A percentile compares a stretch with the other conserved stretches of the same genome.
Evolutionary conservation across 2,888 invertebrate genomes (phyloP).

Genomic region (Amblyteles armatorius): DNA sequence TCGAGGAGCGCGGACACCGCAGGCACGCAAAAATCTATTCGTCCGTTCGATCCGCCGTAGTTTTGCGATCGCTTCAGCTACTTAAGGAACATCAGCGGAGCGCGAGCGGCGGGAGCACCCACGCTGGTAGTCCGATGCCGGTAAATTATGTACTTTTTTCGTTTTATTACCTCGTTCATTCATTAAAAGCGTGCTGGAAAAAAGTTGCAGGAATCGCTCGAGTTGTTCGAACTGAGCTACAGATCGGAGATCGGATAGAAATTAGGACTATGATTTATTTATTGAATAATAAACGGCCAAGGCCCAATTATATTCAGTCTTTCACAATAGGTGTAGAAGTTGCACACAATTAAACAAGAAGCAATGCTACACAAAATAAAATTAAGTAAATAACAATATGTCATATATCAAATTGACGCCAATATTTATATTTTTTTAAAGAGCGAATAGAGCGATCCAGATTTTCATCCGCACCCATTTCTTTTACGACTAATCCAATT

Average conservation of each 20-base stretch:
- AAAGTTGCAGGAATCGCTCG: constrained; percentile 86
- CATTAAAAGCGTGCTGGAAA: constrained; percentile 73
- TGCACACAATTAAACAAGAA: no score
- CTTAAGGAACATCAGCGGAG: constrained; percentile 93
- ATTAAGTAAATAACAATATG: no score
- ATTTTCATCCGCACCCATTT: no score
- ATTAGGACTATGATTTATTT: no score
- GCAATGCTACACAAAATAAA: no score
- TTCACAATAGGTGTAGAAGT: no score
- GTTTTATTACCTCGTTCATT: not conserved
- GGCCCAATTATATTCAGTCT: no score
- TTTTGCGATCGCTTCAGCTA: constrained; percentile 90
- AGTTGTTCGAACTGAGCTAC: constrained; percentile 86
- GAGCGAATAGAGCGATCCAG: no score
- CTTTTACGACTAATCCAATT: no score
- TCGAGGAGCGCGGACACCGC: constrained; percentile 90
- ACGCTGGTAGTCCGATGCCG: constrained; percentile 87
- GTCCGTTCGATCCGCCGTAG: constrained; percentile 90
- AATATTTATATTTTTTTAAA: no score
- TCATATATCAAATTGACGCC: no score
- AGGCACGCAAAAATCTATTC: constrained; percentile 92
- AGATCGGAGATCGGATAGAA: constrained; percentile 81
- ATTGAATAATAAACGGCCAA: no score
- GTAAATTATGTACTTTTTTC: constrained; percentile 83
- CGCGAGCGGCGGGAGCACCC: constrained; percentile 91